Conservation (phyloP, 2,113 vertebrate genomes). For the Notiomystis cincta region DNA sequence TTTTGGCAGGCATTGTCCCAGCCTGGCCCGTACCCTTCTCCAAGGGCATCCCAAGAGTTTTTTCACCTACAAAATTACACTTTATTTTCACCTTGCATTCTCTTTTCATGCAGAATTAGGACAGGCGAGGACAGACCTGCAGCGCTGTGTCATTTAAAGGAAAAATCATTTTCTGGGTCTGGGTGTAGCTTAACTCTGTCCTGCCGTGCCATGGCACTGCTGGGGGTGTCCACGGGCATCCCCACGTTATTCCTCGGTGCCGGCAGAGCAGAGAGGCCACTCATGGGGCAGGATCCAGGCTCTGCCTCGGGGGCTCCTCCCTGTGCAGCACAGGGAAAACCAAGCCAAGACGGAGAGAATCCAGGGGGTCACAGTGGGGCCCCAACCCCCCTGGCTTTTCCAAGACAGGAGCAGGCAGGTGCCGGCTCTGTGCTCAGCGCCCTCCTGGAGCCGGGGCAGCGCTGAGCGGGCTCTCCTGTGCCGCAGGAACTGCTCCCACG, state of each 20-base stretch:
- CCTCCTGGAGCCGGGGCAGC: not conserved
- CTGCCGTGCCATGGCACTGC: fast-evolving
- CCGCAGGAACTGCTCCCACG: conserved; percentile 92
- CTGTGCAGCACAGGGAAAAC: not conserved
- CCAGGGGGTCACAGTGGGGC: fast-evolving
- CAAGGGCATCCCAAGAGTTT: not conserved
- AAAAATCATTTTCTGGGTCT: not conserved
- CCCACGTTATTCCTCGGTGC: fast-evolving
- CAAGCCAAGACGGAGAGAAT: not conserved
- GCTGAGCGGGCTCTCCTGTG: not conserved
- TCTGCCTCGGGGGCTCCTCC: not conserved
- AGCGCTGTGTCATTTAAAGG: not conserved
- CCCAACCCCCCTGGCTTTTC: not conserved
- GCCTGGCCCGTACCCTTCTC: not conserved
- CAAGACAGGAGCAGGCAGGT: fast-evolving
- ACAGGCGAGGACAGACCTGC: not conserved
- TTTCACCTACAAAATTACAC: not conserved
- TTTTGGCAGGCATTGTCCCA: not conserved
- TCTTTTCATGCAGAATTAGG: not conserved
- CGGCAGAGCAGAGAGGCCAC: fast-evolving
- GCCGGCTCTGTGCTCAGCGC: fast-evolving
- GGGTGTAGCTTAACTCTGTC: not conserved
- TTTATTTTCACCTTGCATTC: not conserved
- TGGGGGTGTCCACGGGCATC: not conserved
- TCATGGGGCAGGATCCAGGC: fast-evolving